Conservation (phyloP, 2,113 vertebrate species). For the Pluvianellus socialis region DNA sequence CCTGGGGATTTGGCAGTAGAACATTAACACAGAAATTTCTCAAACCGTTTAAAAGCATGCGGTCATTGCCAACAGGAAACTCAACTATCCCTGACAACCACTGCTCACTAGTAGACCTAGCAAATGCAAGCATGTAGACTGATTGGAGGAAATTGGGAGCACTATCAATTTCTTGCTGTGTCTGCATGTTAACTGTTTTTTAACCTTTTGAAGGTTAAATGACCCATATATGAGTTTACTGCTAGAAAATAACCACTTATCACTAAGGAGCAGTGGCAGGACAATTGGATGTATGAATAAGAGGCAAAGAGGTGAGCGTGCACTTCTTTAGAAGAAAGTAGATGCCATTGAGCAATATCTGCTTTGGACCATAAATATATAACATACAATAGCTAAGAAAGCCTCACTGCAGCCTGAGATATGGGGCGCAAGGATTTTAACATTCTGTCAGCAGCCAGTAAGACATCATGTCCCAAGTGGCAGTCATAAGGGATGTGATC, state of each 20-base stretch:
- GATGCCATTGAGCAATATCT: neutral
- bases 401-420: neutral
- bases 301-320: neutral
- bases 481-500: neutral
- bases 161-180: neutral
- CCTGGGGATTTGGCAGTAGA: neutral
- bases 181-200: neutral
- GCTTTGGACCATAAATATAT: neutral
- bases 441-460: neutral
- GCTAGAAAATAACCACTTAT: neutral
- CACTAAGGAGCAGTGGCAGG: neutral
- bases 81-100: neutral
- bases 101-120: neutral
- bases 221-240: neutral
- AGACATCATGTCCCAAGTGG: neutral
- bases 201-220: neutral
- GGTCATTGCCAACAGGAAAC: neutral
- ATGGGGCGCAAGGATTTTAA: neutral
- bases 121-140: neutral
- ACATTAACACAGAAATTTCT: neutral
- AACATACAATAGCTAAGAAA: neutral
- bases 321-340: neutral
- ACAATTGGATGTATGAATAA: neutral
- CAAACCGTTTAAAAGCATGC: neutral
- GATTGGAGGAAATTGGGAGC: neutral